Base-by-base conservation (phyloP, 92 coral and sea anemone genomes). In the Phenganax stokvisi region DNA sequence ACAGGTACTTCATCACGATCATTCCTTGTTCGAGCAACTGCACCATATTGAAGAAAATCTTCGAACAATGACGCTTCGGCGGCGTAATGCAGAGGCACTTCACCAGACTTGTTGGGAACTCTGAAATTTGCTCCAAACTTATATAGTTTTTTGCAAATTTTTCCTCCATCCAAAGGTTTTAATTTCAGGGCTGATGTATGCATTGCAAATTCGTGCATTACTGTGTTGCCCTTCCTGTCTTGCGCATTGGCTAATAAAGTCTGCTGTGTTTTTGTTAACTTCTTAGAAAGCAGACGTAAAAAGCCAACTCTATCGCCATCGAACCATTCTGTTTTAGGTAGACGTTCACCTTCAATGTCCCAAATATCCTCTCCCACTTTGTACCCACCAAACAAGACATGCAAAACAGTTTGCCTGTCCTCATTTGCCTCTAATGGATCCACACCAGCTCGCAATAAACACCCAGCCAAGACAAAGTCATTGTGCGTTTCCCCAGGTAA, bases 51-150 rank as follows among this genome's bases (percentile, higher is more conserved):
- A 47, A 71, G 66, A 51, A 87, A 56, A 70, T 80, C 67, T 12
- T 56, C 7, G 51, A 84, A 51, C 28, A 84, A 56, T 6, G 28
- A 7, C 7, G 64, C 51, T 52, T 54, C 57, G 62, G 56, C 76
- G 13, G 90, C 90, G 30, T 84, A 87, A 44, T 87, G 90, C 12
- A 87, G 85, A 3, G 90, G 77, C 51, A 86, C 78, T 7, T 83
- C 83, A 30, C 87, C 83, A 31, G 29, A 64, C 58, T 84, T 70
- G 80, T 87, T 84, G 71, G 74, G 80, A 29, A 79, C 51, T 54
- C 57, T 57, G 11, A 84, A 57, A 17, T 56, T 60, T 13, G 76
- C 83, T 27, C 74, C 90, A 80, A 47, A 29, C 17, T 57, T 10
- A 20, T 75, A 66, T 15, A 87, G 59, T 75, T 69, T 74, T 31